Conservation (phyloP, 2,888 invertebrate species). For the Lycaena phlaeas region DNA sequence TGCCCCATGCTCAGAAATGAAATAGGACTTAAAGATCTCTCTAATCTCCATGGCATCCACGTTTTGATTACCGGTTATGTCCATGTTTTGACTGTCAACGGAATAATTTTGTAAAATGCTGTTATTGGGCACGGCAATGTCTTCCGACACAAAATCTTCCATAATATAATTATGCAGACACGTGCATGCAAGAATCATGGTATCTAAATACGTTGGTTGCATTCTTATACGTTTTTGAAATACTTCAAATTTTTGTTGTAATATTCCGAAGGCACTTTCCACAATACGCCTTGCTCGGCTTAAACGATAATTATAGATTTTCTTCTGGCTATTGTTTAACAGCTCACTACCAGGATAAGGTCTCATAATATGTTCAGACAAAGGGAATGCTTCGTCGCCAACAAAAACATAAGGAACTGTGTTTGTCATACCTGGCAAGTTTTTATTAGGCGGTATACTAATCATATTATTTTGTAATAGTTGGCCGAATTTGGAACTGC, state of each 20-base stretch:
- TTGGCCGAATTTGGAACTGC: constrained; percentile 16
- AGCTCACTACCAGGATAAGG: constrained; percentile 13
- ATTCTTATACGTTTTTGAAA: constrained; percentile 11
- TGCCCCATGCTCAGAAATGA: constrained; percentile 14
- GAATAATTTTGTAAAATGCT: constrained; percentile 17
- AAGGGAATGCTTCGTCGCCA: constrained; percentile 25
- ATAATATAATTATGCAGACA: constrained; percentile 16
- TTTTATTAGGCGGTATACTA: constrained; percentile 23
- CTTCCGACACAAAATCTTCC: constrained; percentile 8
- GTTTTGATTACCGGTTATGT: no score
- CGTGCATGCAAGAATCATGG: constrained; percentile 17
- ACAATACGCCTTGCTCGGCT: constrained; percentile 18
- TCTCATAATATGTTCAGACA: constrained; percentile 8
- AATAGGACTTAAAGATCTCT: constrained; percentile 17
- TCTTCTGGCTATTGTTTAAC: constrained; percentile 14
- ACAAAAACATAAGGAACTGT: constrained; percentile 25
- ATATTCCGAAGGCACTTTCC: constrained; percentile 18
- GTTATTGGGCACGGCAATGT: constrained; percentile 14
- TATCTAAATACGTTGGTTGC: no score
- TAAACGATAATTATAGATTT: constrained; percentile 18
- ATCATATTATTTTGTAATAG: constrained; percentile 16
- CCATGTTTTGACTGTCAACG: constrained; percentile 14
- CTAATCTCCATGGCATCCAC: constrained; percentile 16
- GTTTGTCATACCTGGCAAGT: constrained; percentile 21
- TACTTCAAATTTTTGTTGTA: constrained; percentile 16